phyloP scores from a whole-genome alignment of 2,888 invertebrate genomes.

The Synanthedon myopaeformis region DNA sequence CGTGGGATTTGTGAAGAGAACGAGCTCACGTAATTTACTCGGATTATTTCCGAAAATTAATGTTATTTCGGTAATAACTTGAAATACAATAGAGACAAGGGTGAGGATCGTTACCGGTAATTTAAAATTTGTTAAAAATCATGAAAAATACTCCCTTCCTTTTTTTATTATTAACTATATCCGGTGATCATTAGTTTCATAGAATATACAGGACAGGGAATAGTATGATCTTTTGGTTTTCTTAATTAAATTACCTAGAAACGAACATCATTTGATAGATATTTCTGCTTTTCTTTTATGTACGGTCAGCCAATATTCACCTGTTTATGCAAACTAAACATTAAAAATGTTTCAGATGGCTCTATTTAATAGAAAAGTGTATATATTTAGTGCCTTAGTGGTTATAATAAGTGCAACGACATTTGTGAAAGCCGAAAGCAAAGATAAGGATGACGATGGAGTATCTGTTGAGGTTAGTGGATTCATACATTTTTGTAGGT shows the following conservation, averaged over 20 bases:
- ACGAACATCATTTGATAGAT: not conserved
- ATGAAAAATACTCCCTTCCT: not conserved
- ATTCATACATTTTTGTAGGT: constrained; percentile 1
- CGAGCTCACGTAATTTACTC: not conserved
- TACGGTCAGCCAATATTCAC: not conserved
- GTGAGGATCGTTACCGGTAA: constrained; percentile 4
- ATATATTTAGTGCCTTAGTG: constrained; percentile 34
- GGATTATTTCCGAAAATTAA: constrained; percentile 7
- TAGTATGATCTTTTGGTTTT: constrained; percentile 10
- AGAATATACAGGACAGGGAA: too few relatives aligned
- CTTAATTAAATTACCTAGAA: constrained; percentile 34
- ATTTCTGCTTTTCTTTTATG: not conserved
- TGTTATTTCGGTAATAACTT: constrained; percentile 7
- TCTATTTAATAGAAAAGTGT: constrained; percentile 32
- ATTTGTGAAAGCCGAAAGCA: constrained; percentile 24
- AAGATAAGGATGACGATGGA: constrained; percentile 44
- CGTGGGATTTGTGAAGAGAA: constrained; percentile 1
- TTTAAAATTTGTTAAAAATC: not conserved
- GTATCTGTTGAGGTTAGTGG: constrained; percentile 53
- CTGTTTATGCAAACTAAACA: too few relatives aligned
- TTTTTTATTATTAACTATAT: constrained; percentile 28
- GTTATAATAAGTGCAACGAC: constrained; percentile 26
- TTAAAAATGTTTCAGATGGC: constrained; percentile 49
- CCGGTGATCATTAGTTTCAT: constrained; percentile 22
- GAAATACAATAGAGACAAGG: constrained; percentile 6